Conservation (phyloP, 64 coral and sea anemone species). For the Pocillopora damicornis region DNA sequence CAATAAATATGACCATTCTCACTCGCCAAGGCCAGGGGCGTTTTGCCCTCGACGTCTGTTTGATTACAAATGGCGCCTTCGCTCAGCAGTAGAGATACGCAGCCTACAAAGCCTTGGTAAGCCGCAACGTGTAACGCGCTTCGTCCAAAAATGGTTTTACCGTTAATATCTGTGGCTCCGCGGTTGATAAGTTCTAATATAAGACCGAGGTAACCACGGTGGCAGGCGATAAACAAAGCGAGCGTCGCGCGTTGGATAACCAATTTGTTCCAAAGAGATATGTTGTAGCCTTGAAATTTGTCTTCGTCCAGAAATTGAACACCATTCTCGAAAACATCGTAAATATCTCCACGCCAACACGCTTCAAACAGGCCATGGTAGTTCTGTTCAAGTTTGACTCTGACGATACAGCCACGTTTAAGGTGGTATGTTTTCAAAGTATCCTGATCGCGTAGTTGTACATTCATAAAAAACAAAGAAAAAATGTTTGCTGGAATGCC, state of each 20-base stretch:
- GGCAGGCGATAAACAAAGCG: conserved; percentile 88
- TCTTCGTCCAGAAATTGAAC: conserved; percentile 68
- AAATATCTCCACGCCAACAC: conserved; percentile 86
- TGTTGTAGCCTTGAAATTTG: conserved; percentile 69
- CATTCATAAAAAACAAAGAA: conserved; percentile 90
- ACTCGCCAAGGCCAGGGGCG: conserved; percentile 53
- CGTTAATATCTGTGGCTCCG: conserved; percentile 83
- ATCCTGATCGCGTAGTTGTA: conserved; percentile 43
- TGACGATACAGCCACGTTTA: conserved; percentile 80
- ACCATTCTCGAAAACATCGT: conserved; percentile 96
- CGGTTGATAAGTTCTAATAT: conserved; percentile 87
- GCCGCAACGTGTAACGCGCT: conserved; percentile 79
- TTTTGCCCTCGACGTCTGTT: conserved; percentile 77
- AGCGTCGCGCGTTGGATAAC: conserved; percentile 87
- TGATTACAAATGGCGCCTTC: conserved; percentile 79
- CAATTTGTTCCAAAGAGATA: conserved; percentile 85
- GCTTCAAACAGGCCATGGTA: conserved; percentile 81
- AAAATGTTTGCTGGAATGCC: conserved; percentile 89
- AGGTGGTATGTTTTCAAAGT: conserved; percentile 61
- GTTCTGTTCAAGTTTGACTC: conserved; percentile 73
- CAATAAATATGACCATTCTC: conserved; percentile 89
- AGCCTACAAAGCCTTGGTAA: conserved; percentile 95
- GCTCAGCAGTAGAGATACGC: conserved; percentile 80
- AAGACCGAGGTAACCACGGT: conserved; percentile 88
- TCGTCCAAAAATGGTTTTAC: conserved; percentile 76